These are phyloP conservation scores for Muschampia plurimacula DNA, from an alignment of 2,888 invertebrate genomes.

Conservation along the genomic window DNA sequence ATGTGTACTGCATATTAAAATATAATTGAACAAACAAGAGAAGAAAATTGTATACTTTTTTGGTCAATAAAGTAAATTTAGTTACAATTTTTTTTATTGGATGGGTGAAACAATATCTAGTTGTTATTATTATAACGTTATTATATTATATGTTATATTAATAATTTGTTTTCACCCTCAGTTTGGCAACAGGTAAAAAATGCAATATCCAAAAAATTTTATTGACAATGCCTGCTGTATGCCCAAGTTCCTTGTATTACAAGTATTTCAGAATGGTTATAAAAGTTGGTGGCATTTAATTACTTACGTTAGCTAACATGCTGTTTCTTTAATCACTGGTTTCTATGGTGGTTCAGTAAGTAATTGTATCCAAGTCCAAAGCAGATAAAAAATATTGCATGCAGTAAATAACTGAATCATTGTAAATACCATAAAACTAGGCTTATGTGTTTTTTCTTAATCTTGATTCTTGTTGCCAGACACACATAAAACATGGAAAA, in stretches of 20 bases:
- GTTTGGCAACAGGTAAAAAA: background rate
- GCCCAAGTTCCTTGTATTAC: background rate
- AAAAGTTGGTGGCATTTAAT: conserved; percentile 41
- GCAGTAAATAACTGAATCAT: conserved; percentile 15
- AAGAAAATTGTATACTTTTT: background rate
- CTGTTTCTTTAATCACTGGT: conserved; percentile 31
- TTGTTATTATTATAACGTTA: no score
- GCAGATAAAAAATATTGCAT: conserved; percentile 12
- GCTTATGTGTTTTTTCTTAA: conserved; percentile 1
- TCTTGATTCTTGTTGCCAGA: background rate
- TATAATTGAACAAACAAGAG: background rate
- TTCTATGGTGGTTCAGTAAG: conserved; percentile 19
- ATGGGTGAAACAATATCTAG: no score
- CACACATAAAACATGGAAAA: background rate
- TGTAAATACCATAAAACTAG: conserved; percentile 10
- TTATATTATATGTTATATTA: no score
- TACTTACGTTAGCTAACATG: conserved; percentile 42
- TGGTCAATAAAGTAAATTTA: no score
- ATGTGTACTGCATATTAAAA: background rate
- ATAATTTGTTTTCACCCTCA: no score
- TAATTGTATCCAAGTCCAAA: conserved; percentile 27
- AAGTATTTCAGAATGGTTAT: background rate
- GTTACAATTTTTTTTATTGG: no score
- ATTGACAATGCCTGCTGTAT: background rate
- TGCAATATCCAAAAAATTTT: background rate